Evolutionary conservation across 2,888 invertebrate genomes (phyloP), one percentile per base, ranked within the genome.

Genomic region (Germaria angustata): DNA sequence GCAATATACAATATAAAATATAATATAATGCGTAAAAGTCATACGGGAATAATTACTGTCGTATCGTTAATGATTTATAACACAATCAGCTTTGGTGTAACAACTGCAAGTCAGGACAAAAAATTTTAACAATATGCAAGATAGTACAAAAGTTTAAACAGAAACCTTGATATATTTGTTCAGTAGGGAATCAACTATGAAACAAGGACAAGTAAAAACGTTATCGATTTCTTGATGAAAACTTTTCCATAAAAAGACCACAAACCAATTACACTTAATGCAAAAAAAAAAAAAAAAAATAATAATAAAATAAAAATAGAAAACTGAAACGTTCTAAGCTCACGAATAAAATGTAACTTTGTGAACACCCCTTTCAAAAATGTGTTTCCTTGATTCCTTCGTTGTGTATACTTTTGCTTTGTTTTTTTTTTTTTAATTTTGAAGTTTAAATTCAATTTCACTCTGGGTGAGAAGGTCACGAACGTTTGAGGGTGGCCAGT

Each of bases 21-120:
- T 39, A 76, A 55, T 73, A 71, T 49, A 68, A 69, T 75, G 78
- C 81, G 76, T 66, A 22, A 57, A 49, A 55, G 68, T 65, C 81
- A 57, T 59, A 57, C 8, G 78, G 69, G 78, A 81, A 78, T 75
- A 81, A 78, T 81, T 78, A 73, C 73, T 81, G 78, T 81, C 78
- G 22, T 36, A 63, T 39, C 34, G 73, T 65, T 75, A 69, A 69
- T 81, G 81, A 81, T 81, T 81, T 81, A 81, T 73, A 78, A 69
- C 41, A 44, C 36, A 17, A 32, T 24, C 15, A 53, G 61, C 15
- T 68, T 15, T 24, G 32, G 9, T 17, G 34, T 28, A 44, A 28
- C 34, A 61, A 61, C 34, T 63, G 51, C 17, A 68, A 59, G 17
- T 20, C 17, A 34, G 22, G 17, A 46, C 9, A 39, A 32, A 9